Evolutionary conservation across 2,888 invertebrate species (phyloP), one percentile per base, ranked within the genome.

Genomic region (Galerucella pusilla): DNA sequence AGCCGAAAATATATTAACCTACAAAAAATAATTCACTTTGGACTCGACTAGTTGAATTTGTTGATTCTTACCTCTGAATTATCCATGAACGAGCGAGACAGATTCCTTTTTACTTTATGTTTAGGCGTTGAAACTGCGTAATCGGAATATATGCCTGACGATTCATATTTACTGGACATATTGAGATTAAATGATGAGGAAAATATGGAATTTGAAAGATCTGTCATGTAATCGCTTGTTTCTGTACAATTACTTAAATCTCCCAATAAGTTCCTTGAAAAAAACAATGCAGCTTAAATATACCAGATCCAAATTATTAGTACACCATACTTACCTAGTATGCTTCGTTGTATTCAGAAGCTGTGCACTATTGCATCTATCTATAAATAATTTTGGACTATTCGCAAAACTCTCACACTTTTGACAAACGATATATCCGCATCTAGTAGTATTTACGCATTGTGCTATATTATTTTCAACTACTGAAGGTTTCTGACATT

Each of bases 361-460:
- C 64, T 75, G 75, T 11, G 85, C 82, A 66, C 81, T 80, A 52
- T 83, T 80, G 74, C 86, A 87, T 75, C 81, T 81, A 76, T 87
- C 86, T 63, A 80, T 77, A 79, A 87, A 87, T 73, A 85, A 79
- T 69, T 85, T 83, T 5, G 87, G 86, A 25, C 82, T 81, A 45
- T 79, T 81, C 0, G 87, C 83, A 67, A 81, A 85, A 76, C 86
- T 86, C 10, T 81, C 78, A 79, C 87, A 87, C 52, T 83, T 82
- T 52, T 80, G 80, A 77, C 87, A 87, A 74, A 82, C 84, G 70
- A 87, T 87, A 75, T 84, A 85, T 9, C 86, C 85, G 73, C 87
- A 87, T 28, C 79, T 77, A 12, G 76, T 75, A 20, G 79, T 54
- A 68, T 83, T 81, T 71, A 83, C 84, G 71, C 87, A 87, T 68